phyloP scores from a whole-genome alignment of 1,140 invertebrate genomes.

The Antheraea mylitta region DNA sequence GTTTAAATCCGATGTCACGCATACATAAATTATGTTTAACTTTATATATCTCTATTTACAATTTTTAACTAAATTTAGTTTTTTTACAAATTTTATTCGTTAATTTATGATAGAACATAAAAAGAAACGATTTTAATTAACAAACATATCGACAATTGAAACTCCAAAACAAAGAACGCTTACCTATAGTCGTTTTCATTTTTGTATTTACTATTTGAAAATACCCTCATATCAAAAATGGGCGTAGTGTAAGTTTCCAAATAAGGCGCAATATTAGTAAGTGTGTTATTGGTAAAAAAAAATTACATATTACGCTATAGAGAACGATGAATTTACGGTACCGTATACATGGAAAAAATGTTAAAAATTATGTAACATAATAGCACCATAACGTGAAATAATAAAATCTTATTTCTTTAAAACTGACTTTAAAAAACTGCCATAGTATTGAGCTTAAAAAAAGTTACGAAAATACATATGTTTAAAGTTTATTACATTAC shows the following conservation, averaged over 20 bases:
- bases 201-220: too few species aligned
- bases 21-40: neutral
- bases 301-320: too few species aligned
- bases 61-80: neutral
- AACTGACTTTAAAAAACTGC: neutral
- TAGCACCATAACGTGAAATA: neutral
- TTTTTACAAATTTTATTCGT: neutral
- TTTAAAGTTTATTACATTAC: too few species aligned
- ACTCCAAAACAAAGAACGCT: neutral
- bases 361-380: neutral
- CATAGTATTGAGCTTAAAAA: conserved; percentile 1
- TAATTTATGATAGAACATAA: too few species aligned
- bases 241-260: too few species aligned
- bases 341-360: neutral
- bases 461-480: neutral
- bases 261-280: too few species aligned
- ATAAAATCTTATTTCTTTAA: neutral
- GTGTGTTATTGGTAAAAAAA: too few species aligned
- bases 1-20: neutral
- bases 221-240: too few species aligned
- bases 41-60: neutral
- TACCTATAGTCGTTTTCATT: neutral
- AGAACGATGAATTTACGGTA: neutral
- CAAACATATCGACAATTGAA: too few species aligned
- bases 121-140: too few species aligned